A percentile compares a stretch with the other conserved stretches of the same genome.
Conservation (phyloP, 2,113 vertebrate genomes). For the Solea solea region DNA sequence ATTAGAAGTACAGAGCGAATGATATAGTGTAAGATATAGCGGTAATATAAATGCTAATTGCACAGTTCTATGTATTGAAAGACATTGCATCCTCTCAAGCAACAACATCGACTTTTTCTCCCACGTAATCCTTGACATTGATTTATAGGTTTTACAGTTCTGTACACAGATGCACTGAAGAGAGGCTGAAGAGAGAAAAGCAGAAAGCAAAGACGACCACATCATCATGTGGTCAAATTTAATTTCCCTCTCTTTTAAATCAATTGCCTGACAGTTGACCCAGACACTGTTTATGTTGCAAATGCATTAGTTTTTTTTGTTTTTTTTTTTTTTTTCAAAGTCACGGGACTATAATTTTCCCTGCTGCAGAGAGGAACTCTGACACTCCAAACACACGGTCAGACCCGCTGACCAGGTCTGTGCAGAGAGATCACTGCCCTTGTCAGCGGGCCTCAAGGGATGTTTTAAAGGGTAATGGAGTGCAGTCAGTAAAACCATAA, state of each 20-base stretch:
- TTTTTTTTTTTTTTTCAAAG: neutral
- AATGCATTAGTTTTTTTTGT: neutral
- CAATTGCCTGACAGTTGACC: neutral
- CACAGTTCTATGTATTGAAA: no score
- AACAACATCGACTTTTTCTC: no score
- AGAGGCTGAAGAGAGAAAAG: constrained; percentile 6
- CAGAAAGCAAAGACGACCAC: neutral
- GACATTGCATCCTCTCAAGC: no score
- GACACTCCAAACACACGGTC: constrained; percentile 14
- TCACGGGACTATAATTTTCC: constrained; percentile 6
- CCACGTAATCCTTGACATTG: no score
- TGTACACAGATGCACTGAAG: neutral
- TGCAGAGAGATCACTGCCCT: constrained; percentile 26
- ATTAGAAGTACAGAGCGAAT: no score
- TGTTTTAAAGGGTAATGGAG: constrained; percentile 57
- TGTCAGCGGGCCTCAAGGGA: constrained; percentile 41
- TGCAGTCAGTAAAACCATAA: constrained; percentile 27
- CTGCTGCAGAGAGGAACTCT: constrained; percentile 24
- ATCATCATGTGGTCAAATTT: constrained; percentile 17
- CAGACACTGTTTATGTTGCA: neutral
- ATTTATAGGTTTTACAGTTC: neutral
- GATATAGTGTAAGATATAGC: no score
- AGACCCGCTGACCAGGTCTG: constrained; percentile 16
- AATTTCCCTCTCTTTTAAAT: constrained; percentile 20
- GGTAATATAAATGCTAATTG: no score